Percentiles rank a stretch among this genome's conserved stretches.
These are phyloP conservation scores for Aquatica leii DNA, from an alignment of 2,888 invertebrate species.

Conservation along the genomic window DNA sequence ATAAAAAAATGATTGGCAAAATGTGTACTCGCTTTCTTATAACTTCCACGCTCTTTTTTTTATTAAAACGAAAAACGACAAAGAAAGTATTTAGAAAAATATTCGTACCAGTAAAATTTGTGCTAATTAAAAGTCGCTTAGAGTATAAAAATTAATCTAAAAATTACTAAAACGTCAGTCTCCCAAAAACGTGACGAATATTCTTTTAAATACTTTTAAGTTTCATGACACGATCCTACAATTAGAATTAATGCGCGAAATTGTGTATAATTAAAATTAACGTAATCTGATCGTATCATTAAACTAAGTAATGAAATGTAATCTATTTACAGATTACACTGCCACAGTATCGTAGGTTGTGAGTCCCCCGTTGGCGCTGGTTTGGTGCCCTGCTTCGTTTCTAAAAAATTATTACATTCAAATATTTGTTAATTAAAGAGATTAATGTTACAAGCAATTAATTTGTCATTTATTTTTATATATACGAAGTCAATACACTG, in stretches of 20 bases:
- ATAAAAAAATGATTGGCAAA: constrained; percentile 49
- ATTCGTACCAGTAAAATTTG: constrained; percentile 42
- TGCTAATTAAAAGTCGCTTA: constrained; percentile 30
- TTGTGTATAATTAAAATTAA: constrained; percentile 14
- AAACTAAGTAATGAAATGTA: background rate
- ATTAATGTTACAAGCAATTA: background rate
- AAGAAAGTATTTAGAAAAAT: constrained; percentile 42
- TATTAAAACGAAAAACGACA: constrained; percentile 35
- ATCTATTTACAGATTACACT: constrained; percentile 88
- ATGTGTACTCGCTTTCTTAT: constrained; percentile 52
- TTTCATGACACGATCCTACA: constrained; percentile 25
- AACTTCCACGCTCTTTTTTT: constrained; percentile 42
- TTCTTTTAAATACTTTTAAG: constrained; percentile 43
- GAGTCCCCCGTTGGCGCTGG: constrained; percentile 82
- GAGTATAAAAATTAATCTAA: constrained; percentile 28
- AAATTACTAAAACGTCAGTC: constrained; percentile 47
- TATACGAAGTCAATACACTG: too few relatives aligned
- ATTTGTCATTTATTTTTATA: too few relatives aligned
- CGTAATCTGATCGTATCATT: background rate
- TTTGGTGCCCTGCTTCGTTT: constrained; percentile 85
- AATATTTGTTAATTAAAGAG: background rate
- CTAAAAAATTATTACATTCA: constrained; percentile 63
- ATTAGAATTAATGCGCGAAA: constrained; percentile 2
- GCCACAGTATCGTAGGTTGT: constrained; percentile 99
- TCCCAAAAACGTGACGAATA: constrained; percentile 47